Evolutionary conservation across 2,888 invertebrate genomes (phyloP).

Genomic region (Tricholauxania praeusta): DNA sequence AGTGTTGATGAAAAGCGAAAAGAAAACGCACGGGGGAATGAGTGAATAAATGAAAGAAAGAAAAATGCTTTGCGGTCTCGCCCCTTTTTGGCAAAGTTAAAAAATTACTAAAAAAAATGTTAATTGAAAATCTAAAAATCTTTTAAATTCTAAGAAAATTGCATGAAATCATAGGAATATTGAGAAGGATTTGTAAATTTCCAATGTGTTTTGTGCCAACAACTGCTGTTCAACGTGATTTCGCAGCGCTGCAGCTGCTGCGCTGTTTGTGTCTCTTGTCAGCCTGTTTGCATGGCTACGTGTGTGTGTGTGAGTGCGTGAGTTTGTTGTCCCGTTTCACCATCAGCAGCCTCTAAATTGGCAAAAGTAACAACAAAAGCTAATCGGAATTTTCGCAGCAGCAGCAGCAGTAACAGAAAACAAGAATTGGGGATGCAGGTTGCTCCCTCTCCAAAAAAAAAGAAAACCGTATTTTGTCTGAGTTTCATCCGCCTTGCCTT

Average conservation of each 20-base stretch:
- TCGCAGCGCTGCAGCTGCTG: background rate
- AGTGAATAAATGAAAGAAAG: slow-evolving; percentile 10
- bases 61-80: slow-evolving; percentile 29
- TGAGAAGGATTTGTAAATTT: background rate
- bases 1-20: slow-evolving; percentile 4
- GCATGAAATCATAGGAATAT: background rate
- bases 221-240: too few relatives aligned
- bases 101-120: too few relatives aligned
- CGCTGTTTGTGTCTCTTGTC: slow-evolving; percentile 3
- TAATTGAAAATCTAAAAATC: too few relatives aligned
- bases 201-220: background rate
- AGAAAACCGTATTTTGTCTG: too few relatives aligned
- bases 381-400: slow-evolving; percentile 12
- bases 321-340: slow-evolving; percentile 7
- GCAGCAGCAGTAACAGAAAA: background rate
- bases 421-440: too few relatives aligned
- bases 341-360: slow-evolving; percentile 14
- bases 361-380: slow-evolving; percentile 8
- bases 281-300: background rate
- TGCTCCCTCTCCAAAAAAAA: too few relatives aligned
- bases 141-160: background rate
- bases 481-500: too few relatives aligned
- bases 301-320: slow-evolving; percentile 19
- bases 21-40: too few relatives aligned
- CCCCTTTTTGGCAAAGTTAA: slow-evolving; percentile 10